Evolutionary conservation across 1,140 invertebrate species (phyloP).

Genomic region (Lordiphosa clarofinis): DNA sequence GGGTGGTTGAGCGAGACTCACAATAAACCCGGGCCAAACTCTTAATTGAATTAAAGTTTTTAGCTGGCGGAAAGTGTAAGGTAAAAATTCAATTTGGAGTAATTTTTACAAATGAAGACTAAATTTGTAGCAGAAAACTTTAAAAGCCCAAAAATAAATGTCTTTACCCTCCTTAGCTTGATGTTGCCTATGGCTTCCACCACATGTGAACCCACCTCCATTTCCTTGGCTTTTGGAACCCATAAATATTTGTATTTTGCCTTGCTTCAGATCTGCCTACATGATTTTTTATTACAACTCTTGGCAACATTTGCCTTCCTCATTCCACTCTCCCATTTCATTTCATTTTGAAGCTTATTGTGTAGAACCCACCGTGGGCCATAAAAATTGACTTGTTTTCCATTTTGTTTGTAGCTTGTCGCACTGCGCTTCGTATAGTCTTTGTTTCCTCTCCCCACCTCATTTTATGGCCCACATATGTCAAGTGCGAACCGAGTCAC

Average conservation of each 20-base stretch:
- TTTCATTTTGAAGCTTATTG: background rate
- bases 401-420: constrained; percentile 29
- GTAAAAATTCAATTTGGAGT: constrained; percentile 18
- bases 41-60: constrained; percentile 63
- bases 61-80: constrained; percentile 13
- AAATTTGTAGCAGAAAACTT: no score
- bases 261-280: background rate
- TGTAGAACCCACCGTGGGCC: constrained; percentile 23
- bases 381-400: constrained; percentile 50
- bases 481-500: constrained; percentile 27
- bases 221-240: constrained; percentile 2
- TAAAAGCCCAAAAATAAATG: no score
- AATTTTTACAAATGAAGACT: no score
- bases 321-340: background rate
- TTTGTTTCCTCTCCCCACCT: constrained; percentile 5
- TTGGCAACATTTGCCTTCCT: constrained; percentile 5
- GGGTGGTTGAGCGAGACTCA: constrained; percentile 5
- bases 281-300: constrained; percentile 8
- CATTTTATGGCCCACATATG: constrained; percentile 43
- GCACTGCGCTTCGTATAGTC: constrained; percentile 6
- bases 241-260: constrained; percentile 4
- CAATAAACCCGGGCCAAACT: constrained; percentile 34
- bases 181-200: background rate
- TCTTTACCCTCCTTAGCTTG: no score
- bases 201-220: no score